phyloP scores from a whole-genome alignment of 2,797 vertebrate species.

The Pitangus sulphuratus region DNA sequence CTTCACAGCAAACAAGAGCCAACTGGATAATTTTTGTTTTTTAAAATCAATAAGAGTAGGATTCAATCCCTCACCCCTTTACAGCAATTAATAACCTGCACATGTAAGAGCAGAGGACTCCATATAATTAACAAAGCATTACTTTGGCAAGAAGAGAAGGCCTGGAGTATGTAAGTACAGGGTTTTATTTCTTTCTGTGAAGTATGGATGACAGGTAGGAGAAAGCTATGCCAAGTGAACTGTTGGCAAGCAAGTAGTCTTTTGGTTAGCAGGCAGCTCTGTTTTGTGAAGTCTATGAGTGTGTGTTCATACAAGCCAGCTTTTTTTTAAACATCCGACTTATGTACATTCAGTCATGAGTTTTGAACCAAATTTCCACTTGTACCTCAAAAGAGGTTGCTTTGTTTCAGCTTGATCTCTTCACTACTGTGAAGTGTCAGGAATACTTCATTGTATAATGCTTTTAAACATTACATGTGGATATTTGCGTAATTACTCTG shows the following conservation, averaged over 20 bases:
- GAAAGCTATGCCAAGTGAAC: conserved; percentile 55
- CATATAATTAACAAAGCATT: conserved; percentile 45
- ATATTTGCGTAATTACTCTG: not conserved
- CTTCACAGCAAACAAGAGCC: not conserved
- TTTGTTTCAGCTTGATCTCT: conserved; percentile 18
- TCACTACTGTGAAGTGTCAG: not conserved
- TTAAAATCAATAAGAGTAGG: not conserved
- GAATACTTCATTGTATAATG: not conserved
- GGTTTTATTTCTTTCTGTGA: conserved; percentile 58
- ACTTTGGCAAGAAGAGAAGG: conserved; percentile 41
- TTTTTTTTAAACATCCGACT: conserved; percentile 10
- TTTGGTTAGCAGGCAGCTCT: conserved; percentile 46
- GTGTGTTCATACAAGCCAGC: conserved; percentile 5
- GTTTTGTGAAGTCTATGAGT: conserved; percentile 8
- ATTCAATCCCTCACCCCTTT: not conserved
- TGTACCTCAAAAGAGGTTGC: not conserved
- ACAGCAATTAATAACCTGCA: conserved; percentile 28
- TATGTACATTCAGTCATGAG: not conserved
- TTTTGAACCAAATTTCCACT: conserved; percentile 15
- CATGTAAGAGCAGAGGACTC: conserved; percentile 15
- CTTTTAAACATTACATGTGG: not conserved
- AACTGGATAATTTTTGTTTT: conserved; percentile 52
- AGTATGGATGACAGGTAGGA: conserved; percentile 60
- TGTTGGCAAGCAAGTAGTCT: conserved; percentile 52
- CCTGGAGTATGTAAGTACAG: conserved; percentile 40